Base-by-base conservation (phyloP, 2,113 vertebrate genomes). In the Furnarius figulus region DNA sequence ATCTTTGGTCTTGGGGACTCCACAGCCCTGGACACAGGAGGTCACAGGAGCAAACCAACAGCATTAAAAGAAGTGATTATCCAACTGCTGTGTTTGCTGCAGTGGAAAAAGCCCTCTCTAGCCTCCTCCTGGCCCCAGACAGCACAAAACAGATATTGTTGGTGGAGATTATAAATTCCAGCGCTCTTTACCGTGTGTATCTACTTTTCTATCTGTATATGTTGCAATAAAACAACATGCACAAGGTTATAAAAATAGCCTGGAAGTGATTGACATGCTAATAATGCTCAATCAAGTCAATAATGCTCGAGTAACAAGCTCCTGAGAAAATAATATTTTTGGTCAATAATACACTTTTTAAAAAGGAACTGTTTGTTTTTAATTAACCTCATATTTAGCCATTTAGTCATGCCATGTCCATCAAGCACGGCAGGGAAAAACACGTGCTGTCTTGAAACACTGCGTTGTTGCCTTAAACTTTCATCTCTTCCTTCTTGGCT, bases 361-460 rank as follows among this genome's bases (percentile, higher is more conserved):
- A 83, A 95, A 92, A 94, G 23, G 97, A 97, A 96, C 97, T 98
- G 98, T 99, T 99, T 99, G 98, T 97, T 98, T 98, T 98, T 98
- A 97, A 98, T 98, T 98, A 98, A 97, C 96, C 87, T 98, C 97
- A 96, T 95, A 97, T 98, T 98, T 97, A 98, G 97, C 97, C 96
- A 96, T 96, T 97, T 97, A 98, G 98, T 98, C 98, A 97, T 97
- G 98, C 97, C 94, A 77, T 47, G 85, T 98, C 97, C 94, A 94
- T 97, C 97, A 96, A 97, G 97, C 95, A 82, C 44, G 6, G 55
- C 0, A 40, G 85, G 71, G 85, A 89, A 96, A 95, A 97, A 97
- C 94, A 91, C 80, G 47, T 92, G 93, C 87, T 96, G 85, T 85
- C 82, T 72, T 92, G 74, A 89, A 95, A 55, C 42, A 25, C 79